A percentile compares a stretch with the other conserved stretches of the same genome.
These are phyloP conservation scores for Odiellus spinosus DNA, from an alignment of 2,888 invertebrate species.

Conservation along the genomic window DNA sequence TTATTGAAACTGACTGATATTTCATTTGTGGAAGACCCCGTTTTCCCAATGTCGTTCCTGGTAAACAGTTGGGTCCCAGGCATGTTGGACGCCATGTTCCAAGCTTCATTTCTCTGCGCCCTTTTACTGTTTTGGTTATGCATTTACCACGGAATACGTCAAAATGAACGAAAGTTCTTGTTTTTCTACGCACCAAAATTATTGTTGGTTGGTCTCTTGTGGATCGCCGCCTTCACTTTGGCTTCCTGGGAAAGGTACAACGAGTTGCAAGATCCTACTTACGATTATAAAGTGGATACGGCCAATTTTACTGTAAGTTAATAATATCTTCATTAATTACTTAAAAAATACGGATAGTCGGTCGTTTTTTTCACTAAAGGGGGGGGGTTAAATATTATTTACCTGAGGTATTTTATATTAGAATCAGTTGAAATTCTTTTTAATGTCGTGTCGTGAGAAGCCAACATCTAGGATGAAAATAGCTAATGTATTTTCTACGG, in stretches of 20 bases:
- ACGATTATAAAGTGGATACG: slow-evolving; percentile 70
- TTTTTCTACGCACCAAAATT: slow-evolving; percentile 84
- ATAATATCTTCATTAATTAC: background rate
- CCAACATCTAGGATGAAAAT: too few species aligned
- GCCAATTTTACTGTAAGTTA: slow-evolving; percentile 62
- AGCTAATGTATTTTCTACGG: too few species aligned
- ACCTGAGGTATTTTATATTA: too few species aligned
- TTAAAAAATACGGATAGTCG: too few species aligned
- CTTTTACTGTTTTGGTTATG: slow-evolving; percentile 87
- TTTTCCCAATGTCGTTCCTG: slow-evolving; percentile 79
- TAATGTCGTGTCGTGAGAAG: too few species aligned
- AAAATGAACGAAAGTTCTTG: slow-evolving; percentile 72
- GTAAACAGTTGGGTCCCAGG: slow-evolving; percentile 77
- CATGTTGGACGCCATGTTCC: slow-evolving; percentile 76
- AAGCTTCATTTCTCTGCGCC: slow-evolving; percentile 72
- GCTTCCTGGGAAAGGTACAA: slow-evolving; percentile 81
- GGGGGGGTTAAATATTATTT: too few species aligned
- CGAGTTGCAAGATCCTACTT: slow-evolving; percentile 76
- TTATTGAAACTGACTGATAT: background rate
- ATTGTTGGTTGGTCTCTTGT: slow-evolving; percentile 65
- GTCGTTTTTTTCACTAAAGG: too few species aligned
- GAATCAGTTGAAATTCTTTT: too few species aligned
- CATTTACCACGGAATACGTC: slow-evolving; percentile 82
- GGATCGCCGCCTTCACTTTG: slow-evolving; percentile 68
- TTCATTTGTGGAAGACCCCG: slow-evolving; percentile 53